Conservation (phyloP, 2,888 invertebrate species). For the Lithophane ornitopus region DNA sequence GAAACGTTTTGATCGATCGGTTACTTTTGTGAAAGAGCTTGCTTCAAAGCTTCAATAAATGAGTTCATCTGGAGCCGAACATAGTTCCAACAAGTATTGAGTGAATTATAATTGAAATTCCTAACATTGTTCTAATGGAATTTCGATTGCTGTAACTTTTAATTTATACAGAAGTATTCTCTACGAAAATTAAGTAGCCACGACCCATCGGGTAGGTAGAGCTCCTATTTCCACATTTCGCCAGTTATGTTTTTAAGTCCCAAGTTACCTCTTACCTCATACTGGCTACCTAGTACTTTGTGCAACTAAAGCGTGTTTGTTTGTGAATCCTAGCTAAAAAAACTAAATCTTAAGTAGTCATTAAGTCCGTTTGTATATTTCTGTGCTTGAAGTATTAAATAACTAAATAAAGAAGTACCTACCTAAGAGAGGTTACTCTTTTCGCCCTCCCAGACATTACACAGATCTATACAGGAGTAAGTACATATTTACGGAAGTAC, state of each 20-base stretch:
- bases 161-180: constrained; percentile 16
- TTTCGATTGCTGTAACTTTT: constrained; percentile 24
- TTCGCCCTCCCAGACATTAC: constrained; percentile 18
- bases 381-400: too few relatives aligned
- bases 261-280: not conserved
- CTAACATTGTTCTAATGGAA: constrained; percentile 22
- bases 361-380: too few relatives aligned
- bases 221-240: not conserved
- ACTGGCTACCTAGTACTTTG: not conserved
- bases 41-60: constrained; percentile 35
- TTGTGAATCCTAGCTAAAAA: not conserved
- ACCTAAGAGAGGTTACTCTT: constrained; percentile 14
- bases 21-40: constrained; percentile 25
- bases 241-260: not conserved
- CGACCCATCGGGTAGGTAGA: not conserved
- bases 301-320: not conserved
- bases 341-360: not conserved
- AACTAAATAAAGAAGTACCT: too few relatives aligned
- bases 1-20: constrained; percentile 39
- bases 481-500: constrained; percentile 48
- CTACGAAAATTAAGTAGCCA: not conserved
- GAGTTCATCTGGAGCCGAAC: constrained; percentile 12
- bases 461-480: constrained; percentile 22
- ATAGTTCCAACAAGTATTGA: constrained; percentile 36
- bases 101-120: constrained; percentile 37